Evolutionary conservation across 2,888 invertebrate species (phyloP).

Genomic region (Acronicta aceris): DNA sequence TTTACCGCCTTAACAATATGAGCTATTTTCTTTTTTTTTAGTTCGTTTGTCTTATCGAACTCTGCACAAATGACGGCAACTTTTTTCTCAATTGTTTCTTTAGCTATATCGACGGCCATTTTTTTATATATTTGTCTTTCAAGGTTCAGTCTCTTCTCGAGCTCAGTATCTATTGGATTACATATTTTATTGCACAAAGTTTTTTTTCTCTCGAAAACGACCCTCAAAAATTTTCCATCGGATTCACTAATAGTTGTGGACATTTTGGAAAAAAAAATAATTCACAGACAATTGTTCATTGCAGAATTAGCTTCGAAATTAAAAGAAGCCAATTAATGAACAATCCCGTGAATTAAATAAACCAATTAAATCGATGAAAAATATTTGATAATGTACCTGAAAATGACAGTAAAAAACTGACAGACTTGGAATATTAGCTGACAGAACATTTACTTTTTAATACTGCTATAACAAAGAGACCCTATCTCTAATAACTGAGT

Average conservation of each 20-base stretch:
- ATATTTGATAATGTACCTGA: neutral
- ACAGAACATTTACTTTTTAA: neutral
- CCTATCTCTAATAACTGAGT: neutral
- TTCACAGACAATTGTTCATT: conserved; percentile 17
- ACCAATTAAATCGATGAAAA: neutral
- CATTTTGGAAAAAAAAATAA: conserved; percentile 32
- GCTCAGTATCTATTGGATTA: neutral
- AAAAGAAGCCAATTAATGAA: conserved; percentile 9
- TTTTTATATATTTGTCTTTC: neutral
- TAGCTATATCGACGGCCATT: neutral
- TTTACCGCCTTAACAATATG: conserved; percentile 18
- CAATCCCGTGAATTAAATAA: conserved; percentile 1
- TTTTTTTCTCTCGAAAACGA: conserved; percentile 52
- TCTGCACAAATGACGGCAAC: conserved; percentile 3
- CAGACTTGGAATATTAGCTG: neutral
- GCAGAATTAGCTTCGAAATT: neutral
- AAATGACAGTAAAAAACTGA: neutral
- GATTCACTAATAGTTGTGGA: neutral
- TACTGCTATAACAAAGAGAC: neutral
- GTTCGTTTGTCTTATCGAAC: conserved; percentile 2
- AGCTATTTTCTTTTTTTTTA: conserved; percentile 7
- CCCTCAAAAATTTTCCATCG: conserved; percentile 43
- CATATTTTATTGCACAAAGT: neutral
- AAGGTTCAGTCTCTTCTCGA: neutral
- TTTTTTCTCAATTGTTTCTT: neutral